A percentile compares a stretch with the other conserved stretches of the same genome.
These are phyloP conservation scores for Zaprionus obscuricornis DNA, from an alignment of 2,888 invertebrate genomes.

Conservation along the genomic window DNA sequence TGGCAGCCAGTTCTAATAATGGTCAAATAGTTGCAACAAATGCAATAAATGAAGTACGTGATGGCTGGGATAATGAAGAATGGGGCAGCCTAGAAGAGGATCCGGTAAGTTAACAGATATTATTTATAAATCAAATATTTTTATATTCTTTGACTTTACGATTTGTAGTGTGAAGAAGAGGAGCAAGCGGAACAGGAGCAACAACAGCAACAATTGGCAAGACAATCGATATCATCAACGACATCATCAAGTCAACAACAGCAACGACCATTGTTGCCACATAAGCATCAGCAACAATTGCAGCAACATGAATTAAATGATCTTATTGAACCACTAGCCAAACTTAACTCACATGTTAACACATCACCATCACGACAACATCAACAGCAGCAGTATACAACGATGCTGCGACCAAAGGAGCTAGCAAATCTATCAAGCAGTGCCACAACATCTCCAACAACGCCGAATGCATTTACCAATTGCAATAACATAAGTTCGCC, in stretches of 20 bases:
- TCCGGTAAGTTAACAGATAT: constrained; percentile 86
- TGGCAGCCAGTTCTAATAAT: constrained; percentile 81
- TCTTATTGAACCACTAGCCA: constrained; percentile 79
- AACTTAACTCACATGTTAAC: constrained; percentile 74
- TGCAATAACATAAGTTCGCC: constrained; percentile 82
- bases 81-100: constrained; percentile 94
- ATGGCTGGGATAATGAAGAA: constrained; percentile 93
- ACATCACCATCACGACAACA: constrained; percentile 71
- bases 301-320: constrained; percentile 80
- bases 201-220: constrained; percentile 76
- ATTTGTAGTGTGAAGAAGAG: constrained; percentile 83
- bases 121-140: not conserved
- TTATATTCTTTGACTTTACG: too few relatives aligned
- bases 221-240: constrained; percentile 76
- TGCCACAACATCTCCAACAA: constrained; percentile 68
- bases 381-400: too few relatives aligned
- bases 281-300: constrained; percentile 79
- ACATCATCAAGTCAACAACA: constrained; percentile 74
- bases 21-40: constrained; percentile 84
- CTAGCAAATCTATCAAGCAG: constrained; percentile 78
- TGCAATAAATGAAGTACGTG: constrained; percentile 85
- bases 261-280: constrained; percentile 64
- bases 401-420: constrained; percentile 80
- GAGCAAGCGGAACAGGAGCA: constrained; percentile 81
- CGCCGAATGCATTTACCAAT: constrained; percentile 77